Conservation (phyloP, 2,797 vertebrate species). For the Gobionotothen gibberifrons region DNA sequence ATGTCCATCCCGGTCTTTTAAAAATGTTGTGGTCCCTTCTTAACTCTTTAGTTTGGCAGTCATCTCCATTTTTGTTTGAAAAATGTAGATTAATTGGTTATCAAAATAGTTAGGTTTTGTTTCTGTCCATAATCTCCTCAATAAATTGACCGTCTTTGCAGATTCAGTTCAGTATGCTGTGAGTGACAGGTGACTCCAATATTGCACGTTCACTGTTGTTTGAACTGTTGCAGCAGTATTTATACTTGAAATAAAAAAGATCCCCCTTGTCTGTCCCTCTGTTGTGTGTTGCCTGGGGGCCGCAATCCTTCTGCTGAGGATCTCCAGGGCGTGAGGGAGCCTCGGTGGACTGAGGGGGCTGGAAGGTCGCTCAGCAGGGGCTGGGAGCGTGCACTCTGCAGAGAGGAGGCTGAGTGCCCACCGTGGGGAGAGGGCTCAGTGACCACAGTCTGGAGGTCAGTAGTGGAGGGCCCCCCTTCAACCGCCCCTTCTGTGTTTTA, state of each 20-base stretch:
- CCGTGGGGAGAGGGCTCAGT: conserved; percentile 53
- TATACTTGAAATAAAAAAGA: neutral
- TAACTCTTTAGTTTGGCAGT: too few species aligned
- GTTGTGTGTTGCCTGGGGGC: conserved; percentile 29
- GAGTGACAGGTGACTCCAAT: neutral
- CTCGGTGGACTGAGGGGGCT: conserved; percentile 39
- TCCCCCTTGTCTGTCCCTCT: conserved; percentile 1
- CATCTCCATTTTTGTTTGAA: too few species aligned
- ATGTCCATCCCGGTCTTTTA: too few species aligned
- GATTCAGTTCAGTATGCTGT: too few species aligned
- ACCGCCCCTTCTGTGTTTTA: conserved; percentile 71
- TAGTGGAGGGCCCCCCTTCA: conserved; percentile 55
- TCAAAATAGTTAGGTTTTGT: too few species aligned
- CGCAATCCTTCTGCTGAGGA: conserved; percentile 16
- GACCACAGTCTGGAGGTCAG: conserved; percentile 82
- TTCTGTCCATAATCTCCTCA: too few species aligned
- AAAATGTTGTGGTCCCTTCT: too few species aligned
- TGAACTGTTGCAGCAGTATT: conserved; percentile 2
- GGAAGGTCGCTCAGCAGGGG: conserved; percentile 74
- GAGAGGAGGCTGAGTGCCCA: conserved; percentile 50
- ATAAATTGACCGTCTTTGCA: too few species aligned
- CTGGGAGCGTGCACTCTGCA: conserved; percentile 61
- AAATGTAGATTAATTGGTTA: too few species aligned
- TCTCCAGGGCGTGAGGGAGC: conserved; percentile 44
- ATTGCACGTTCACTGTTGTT: neutral